Base-by-base conservation (phyloP, 2,797 vertebrate genomes). In the Rhinichthys osculus region DNA sequence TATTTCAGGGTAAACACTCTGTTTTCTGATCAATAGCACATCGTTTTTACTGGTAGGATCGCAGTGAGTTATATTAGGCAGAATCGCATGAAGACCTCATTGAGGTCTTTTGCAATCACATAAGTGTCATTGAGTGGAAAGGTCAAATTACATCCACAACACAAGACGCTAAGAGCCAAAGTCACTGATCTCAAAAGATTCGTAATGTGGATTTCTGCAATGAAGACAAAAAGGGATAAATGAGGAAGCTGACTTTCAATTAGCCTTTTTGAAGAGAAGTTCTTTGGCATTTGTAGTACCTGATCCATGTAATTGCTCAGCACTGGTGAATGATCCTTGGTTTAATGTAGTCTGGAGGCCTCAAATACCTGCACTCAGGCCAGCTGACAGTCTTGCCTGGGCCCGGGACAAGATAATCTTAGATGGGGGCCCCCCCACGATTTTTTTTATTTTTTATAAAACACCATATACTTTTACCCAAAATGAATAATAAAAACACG, bases 291-390 rank as follows among this genome's bases (percentile, higher is more conserved):
- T 83, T 86, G n/a, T 42, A 64, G 50, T 74, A 67, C 64, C 35
- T 83, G 78, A 81, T 78, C 64, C 67, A 74, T 87, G 74, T 80
- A 70, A 74, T 82, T 88, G 81, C 74, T 64, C 76, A 40, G 64
- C 64, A 85, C 21, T 40, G 21, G 69, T 59, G 79, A 88, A 89
- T 88, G 85, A 90, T 76, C 71, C 52, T 59, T 74, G 74, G 73
- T 88, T 87, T 85, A 77, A 67, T 78, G 66, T 82, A 69, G 76
- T 76, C 64, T 71, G 19, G 54, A 85, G 38, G 52, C 35, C 54
- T 81, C 35, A 57, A 59, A 78, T 42, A 76, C 67, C 64, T 52
- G 17, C 78, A 76, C n/a, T n/a, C n/a, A n/a, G n/a, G n/a, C n/a
- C n/a, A n/a, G n/a, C n/a, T n/a, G n/a, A n/a, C n/a, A n/a, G n/a